Evolutionary conservation across 2,113 vertebrate genomes (phyloP), one percentile per base, ranked within the genome.

Genomic region (Tragelaphus strepsiceros): DNA sequence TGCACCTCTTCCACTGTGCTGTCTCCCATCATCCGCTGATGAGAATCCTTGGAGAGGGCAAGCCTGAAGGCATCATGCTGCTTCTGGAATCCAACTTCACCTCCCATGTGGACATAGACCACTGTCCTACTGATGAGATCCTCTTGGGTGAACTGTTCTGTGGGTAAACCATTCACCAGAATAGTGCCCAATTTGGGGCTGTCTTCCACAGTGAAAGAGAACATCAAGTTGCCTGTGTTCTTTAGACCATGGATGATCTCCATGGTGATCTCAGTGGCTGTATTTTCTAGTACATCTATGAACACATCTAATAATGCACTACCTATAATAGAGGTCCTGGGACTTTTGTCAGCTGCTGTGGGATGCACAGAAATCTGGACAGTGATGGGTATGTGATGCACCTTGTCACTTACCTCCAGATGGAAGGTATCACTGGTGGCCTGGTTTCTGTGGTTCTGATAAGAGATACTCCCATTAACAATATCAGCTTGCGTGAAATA

Each of bases 401-500:
- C 94, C 6, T 97, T 96, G 67, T 99, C 98, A 87, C 95, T 98
- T 87, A 99, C 98, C 61, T 98, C 96, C 64, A 99, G 39, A 35
- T 97, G 96, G 15, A 98, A 98, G 15, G 94, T 97, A 67, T 99
- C 99, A 58, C 83, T 96, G 24, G 88, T 85, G 24, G 96, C 91
- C 58, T 98, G 98, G 77, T 97, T 96, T 14, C 97, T 96, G 2
- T 1, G 95, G 58, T 98, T 98, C 80, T 98, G 97, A 49, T 99
- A 99, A 91, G 98, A 98, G 82, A 99, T 71, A 14, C 81, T 98
- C 6, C 98, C 98, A 78, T 98, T 99, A 90, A 98, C 95, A 83
- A 99, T 98, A 91, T 99, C 99, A 94, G 99, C 98, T 78, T 99
- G 96, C 3, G 97, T 82, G 95, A 99, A 99, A 59, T 98, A 99